phyloP scores from a whole-genome alignment of 2,113 vertebrate genomes.

The Leptodactylus fuscus region DNA sequence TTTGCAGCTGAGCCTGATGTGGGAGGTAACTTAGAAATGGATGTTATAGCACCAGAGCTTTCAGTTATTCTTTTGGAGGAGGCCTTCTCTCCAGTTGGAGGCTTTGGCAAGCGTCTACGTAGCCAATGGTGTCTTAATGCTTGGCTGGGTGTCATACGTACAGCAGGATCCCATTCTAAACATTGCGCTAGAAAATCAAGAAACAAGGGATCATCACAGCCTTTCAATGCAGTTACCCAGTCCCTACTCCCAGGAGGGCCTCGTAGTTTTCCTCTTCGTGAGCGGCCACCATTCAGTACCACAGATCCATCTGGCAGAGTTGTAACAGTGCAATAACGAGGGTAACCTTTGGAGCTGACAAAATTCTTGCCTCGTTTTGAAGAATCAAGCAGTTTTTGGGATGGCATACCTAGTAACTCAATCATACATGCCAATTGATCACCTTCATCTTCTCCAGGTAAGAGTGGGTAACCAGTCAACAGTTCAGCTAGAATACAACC shows the following conservation, averaged over 20 bases:
- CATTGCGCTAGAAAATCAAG: slow-evolving; percentile 98
- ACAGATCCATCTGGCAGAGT: slow-evolving; percentile 89
- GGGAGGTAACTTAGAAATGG: slow-evolving; percentile 94
- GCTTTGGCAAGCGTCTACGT: slow-evolving; percentile 91
- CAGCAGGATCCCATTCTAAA: slow-evolving; percentile 94
- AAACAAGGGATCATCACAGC: slow-evolving; percentile 93
- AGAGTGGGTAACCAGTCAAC: slow-evolving; percentile 91
- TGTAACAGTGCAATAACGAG: slow-evolving; percentile 93
- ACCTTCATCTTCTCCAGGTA: slow-evolving; percentile 96
- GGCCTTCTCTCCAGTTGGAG: slow-evolving; percentile 86
- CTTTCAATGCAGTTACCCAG: slow-evolving; percentile 90
- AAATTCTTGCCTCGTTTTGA: slow-evolving; percentile 98
- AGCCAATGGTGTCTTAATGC: slow-evolving; percentile 95
- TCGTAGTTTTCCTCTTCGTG: slow-evolving; percentile 91
- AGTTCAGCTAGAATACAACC: slow-evolving; percentile 98
- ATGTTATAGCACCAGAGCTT: slow-evolving; percentile 86
- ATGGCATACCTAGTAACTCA: slow-evolving; percentile 92
- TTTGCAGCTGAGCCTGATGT: slow-evolving; percentile 90
- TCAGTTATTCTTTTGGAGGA: slow-evolving; percentile 83
- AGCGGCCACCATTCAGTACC: slow-evolving; percentile 89
- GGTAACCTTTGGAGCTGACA: slow-evolving; percentile 96
- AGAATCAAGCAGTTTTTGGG: slow-evolving; percentile 90
- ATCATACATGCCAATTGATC: slow-evolving; percentile 98
- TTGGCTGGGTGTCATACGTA: slow-evolving; percentile 93
- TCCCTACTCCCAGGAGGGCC: slow-evolving; percentile 93